Base-by-base conservation (phyloP, 2,797 vertebrate species). In the Tokudaia tokunoshimensis region DNA sequence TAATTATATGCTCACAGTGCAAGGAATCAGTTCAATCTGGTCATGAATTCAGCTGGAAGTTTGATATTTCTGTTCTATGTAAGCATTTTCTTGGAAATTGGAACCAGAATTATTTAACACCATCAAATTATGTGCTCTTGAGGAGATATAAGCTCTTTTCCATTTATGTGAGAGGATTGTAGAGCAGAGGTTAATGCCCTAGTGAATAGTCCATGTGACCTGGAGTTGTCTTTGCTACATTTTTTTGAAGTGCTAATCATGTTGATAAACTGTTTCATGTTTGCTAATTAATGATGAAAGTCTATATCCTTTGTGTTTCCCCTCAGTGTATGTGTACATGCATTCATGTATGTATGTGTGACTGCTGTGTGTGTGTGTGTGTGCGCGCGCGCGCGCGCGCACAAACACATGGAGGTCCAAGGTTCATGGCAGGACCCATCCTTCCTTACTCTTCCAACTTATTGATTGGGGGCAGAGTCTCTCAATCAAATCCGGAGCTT, bases 1-100 rank as follows among this genome's bases (percentile, higher is more conserved):
- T 97, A 96, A 94, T 91, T 94, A 84, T 41, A 88, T 91, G 70
- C 31, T 79, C 84, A 94, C 31, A 95, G 92, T 22, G 34, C 82
- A 90, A 96, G 75, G 17, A 80, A 92, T 83, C 85, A 72, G 92
- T 92, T 86, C 20, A 96, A 44, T 19, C 37, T 74, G 37, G 74
- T 50, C 37, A 19, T 92, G 84, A 89, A 92, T 91, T 94, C 29
- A 88, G 70, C 22, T 41, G 44, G 37, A 92, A 67, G 26, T 89
- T 41, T 91, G 75, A 95, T 65, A 94, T 78, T 89, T 94, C 11
- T 85, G 47, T 47, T 89, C 52, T 5, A 14, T 57, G n/a, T 89
- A 85, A 81, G 59, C 55, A 83, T 94, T 91, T 86, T 83, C 94
- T 91, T 86, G 61, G 44, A 95, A 92, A 63, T 91, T 93, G 91